phyloP scores from a whole-genome alignment of 2,888 invertebrate genomes.

The Drosophila subquinaria region DNA sequence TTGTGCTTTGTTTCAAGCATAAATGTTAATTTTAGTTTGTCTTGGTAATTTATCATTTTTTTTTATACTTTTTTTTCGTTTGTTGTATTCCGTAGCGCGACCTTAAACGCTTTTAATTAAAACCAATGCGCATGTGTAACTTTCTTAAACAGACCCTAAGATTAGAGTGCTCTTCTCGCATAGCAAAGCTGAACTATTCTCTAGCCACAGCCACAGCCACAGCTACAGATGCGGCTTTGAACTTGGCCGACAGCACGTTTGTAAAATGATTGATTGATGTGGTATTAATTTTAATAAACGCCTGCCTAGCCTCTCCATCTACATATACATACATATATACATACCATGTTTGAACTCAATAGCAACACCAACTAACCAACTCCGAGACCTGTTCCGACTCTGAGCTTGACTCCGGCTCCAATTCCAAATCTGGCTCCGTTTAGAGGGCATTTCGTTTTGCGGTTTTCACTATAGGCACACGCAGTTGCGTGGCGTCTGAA shows the following conservation, averaged over 20 bases:
- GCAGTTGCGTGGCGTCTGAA: conserved; percentile 70
- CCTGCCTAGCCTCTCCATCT: conserved; percentile 50
- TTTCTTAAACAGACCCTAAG: conserved; percentile 65
- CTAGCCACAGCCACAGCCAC: conserved; percentile 20
- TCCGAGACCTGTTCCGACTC: conserved; percentile 19
- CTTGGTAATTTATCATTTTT: conserved; percentile 81
- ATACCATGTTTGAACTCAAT: conserved; percentile 29
- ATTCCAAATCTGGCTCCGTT: conserved; percentile 14
- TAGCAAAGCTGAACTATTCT: conserved; percentile 34
- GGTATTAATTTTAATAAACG: conserved; percentile 84
- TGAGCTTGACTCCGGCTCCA: neutral
- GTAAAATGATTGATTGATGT: conserved; percentile 85
- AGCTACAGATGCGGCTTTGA: conserved; percentile 70
- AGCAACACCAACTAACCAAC: conserved; percentile 1
- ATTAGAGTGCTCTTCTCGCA: conserved; percentile 26
- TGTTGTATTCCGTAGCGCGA: conserved; percentile 48
- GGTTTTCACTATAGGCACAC: conserved; percentile 50
- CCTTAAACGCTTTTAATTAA: conserved; percentile 83
- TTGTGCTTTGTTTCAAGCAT: conserved; percentile 53
- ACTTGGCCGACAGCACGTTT: conserved; percentile 84
- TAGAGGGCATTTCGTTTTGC: conserved; percentile 40
- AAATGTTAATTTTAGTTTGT: conserved; percentile 79
- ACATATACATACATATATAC: conserved; percentile 15
- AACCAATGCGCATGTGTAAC: conserved; percentile 83
- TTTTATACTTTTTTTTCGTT: conserved; percentile 53